Base-by-base conservation (phyloP, 53 echinoderm and acorn worm genomes). In the Paracentrotus lividus region DNA sequence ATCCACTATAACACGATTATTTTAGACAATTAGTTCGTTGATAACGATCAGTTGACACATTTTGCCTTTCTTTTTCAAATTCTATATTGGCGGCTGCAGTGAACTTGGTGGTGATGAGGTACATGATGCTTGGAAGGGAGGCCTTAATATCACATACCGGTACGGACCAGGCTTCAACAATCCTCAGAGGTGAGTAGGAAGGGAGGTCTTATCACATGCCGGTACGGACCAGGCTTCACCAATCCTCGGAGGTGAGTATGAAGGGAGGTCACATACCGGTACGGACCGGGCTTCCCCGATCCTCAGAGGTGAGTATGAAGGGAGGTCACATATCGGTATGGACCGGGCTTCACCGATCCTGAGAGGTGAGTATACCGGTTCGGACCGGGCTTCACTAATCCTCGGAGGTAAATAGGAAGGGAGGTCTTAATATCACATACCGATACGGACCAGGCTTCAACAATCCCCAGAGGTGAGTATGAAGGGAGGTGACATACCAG, bases 361-460 rank as follows among this genome's bases (percentile, higher is more conserved):
- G 59, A 94, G 31, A 89, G 89, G 89, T 65, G 12, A 64, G 89
- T 44, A 81, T 4, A n/a, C n/a, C n/a, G n/a, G n/a, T n/a, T n/a
- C n/a, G n/a, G n/a, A n/a, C n/a, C n/a, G n/a, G n/a, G n/a, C n/a
- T n/a, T n/a, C n/a, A n/a, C n/a, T n/a, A n/a, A n/a, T n/a, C n/a
- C n/a, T n/a, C n/a, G n/a, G n/a, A n/a, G n/a, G n/a, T n/a, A n/a
- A n/a, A n/a, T n/a, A n/a, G 98, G 98, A 85, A 81, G 49, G 98
- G 98, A 57, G 95, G 94, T 34, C 84, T 98, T 33, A 47, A 92
- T 10, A 58, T 98, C 15, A 93, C 95, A 0, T 98, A 95, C 90
- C 77, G 93, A n/a, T 98, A 96, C 78, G 98, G 98, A 31, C 98
- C 98, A 32, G 98, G 98, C n/a, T 96, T 98, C 51, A 69, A 52